These are phyloP conservation scores for Paratilapia polleni DNA, from an alignment of 2,113 vertebrate genomes.

Conservation along the genomic window DNA sequence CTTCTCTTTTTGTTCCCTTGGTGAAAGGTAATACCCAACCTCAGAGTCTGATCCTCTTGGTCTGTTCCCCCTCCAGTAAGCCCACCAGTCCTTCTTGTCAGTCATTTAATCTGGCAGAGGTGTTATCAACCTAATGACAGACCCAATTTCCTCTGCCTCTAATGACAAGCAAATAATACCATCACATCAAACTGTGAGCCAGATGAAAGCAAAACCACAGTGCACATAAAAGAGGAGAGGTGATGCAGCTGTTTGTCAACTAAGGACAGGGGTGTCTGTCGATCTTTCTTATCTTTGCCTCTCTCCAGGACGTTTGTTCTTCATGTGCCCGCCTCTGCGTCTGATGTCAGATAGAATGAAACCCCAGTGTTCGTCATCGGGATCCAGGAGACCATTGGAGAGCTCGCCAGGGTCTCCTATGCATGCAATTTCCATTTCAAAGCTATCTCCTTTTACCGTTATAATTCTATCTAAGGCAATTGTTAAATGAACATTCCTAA, in stretches of 20 bases:
- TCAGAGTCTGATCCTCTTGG: not conserved
- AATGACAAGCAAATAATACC: slow-evolving; percentile 77
- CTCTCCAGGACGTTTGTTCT: slow-evolving; percentile 57
- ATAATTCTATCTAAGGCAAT: slow-evolving; percentile 79
- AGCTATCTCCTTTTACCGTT: slow-evolving; percentile 72
- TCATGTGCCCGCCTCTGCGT: slow-evolving; percentile 48
- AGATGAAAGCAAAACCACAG: slow-evolving; percentile 57
- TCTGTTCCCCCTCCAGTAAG: slow-evolving; percentile 37
- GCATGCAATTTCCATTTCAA: slow-evolving; percentile 82
- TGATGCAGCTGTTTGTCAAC: slow-evolving; percentile 70
- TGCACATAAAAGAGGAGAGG: slow-evolving; percentile 52
- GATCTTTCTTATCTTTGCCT: slow-evolving; percentile 57
- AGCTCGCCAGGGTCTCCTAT: slow-evolving; percentile 47
- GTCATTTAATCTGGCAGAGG: slow-evolving; percentile 62
- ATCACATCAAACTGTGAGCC: slow-evolving; percentile 53
- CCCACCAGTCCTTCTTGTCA: slow-evolving; percentile 37
- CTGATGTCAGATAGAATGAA: slow-evolving; percentile 71
- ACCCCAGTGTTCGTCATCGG: slow-evolving; percentile 53
- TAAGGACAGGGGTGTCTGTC: slow-evolving; percentile 44
- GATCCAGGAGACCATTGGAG: slow-evolving; percentile 58
- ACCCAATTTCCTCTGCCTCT: slow-evolving; percentile 68
- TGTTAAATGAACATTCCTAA: slow-evolving; percentile 80
- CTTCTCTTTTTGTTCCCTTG: not conserved
- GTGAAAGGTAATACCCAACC: slow-evolving; percentile 8
- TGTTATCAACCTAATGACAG: slow-evolving; percentile 70